Conservation (phyloP, 1,140 invertebrate genomes). For the Drosophila melanica region DNA sequence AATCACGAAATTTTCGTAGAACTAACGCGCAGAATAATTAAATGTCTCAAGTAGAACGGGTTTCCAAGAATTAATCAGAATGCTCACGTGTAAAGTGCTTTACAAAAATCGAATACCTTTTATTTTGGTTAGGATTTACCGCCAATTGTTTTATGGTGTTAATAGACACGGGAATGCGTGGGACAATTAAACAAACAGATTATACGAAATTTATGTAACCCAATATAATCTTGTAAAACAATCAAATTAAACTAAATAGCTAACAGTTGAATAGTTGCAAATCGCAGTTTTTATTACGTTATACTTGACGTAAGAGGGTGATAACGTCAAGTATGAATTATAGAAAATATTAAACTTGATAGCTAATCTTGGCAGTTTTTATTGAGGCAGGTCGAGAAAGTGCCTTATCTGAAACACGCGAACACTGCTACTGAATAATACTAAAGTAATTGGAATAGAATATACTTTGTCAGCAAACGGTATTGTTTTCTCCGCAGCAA, state of each 20-base stretch:
- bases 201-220: too few species aligned
- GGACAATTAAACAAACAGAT: too few species aligned
- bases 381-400: not conserved
- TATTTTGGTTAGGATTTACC: not conserved
- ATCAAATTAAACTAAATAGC: too few species aligned
- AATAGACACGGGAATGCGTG: not conserved
- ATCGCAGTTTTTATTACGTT: too few species aligned
- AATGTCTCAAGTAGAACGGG: conserved; percentile 3
- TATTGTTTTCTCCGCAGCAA: too few species aligned
- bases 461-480: too few species aligned
- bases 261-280: too few species aligned
- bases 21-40: conserved; percentile 10
- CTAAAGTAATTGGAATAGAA: too few species aligned
- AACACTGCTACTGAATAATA: not conserved
- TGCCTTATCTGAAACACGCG: not conserved
- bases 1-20: conserved; percentile 20
- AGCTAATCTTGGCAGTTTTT: not conserved
- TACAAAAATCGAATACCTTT: not conserved
- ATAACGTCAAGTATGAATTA: too few species aligned
- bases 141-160: not conserved
- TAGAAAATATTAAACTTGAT: not conserved
- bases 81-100: not conserved
- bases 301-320: too few species aligned
- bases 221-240: too few species aligned
- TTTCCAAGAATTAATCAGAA: conserved; percentile 4